Base-by-base conservation (phyloP, 2,797 vertebrate genomes). In the Menidia menidia region DNA sequence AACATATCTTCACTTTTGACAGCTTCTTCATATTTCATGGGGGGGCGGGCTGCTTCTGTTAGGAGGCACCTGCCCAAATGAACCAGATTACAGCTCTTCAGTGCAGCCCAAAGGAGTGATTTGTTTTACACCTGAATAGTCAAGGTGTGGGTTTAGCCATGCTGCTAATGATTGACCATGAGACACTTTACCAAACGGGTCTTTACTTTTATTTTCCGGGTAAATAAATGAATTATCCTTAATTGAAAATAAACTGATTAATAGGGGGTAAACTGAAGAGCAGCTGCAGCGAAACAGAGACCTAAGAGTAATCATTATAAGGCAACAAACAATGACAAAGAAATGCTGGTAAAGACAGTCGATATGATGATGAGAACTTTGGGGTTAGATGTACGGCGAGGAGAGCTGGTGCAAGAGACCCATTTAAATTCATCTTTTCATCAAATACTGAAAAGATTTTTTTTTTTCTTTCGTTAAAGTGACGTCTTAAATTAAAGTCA, bases 281-380 rank as follows among this genome's bases (percentile, higher is more conserved):
- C 70, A 72, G 87, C 85, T 81, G 85, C 88, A 86, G 87, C 73
- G 63, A 85, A 82, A 85, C 64, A 69, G 59, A 78, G 69, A 87
- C 89, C 84, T 73, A 80, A 91, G 84, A 80, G 78, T 81, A 88
- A 80, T 78, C 81, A 85, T 78, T 74, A 71, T 93, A 94, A 95
- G 93, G 93, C 93, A 94, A 94, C 89, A 89, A 87, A 93, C 74
- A 76, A 89, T 74, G 66, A 91, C 79, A 89, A 84, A 89, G 71
- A 88, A 83, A 83, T 81, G 80, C 83, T 91, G 86, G 85, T 88
- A 86, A 87, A 84, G 88, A 94, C 84, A 68, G 77, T 77, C 75
- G 82, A 88, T 75, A 88, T 91, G 86, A 50, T 50, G 8, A 50
- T 50, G 18, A 48, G 30, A 13, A 52, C 25, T 25, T 25, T 52